Evolutionary conservation across 1,140 invertebrate species (phyloP).

Genomic region (Drosophila mayri): DNA sequence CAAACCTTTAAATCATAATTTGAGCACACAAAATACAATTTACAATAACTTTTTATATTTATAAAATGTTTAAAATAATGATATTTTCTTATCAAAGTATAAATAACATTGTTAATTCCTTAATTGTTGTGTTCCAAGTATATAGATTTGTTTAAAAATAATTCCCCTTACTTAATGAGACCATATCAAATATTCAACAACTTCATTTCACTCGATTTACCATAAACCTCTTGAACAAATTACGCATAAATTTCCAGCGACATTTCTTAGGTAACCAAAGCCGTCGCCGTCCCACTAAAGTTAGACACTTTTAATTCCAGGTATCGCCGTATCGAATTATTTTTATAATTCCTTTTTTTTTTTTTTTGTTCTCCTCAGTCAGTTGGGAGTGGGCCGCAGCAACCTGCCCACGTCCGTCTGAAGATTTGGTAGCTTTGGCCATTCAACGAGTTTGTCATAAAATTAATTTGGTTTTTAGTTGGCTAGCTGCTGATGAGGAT

Average conservation of each 20-base stretch:
- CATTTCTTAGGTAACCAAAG: conserved; percentile 29
- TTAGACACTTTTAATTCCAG: conserved; percentile 50
- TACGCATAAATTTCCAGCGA: conserved; percentile 37
- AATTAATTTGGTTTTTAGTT: conserved; percentile 73
- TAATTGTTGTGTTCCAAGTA: background rate
- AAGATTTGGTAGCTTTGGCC: conserved; percentile 58
- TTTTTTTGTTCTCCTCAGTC: conserved; percentile 6
- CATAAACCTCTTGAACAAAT: conserved; percentile 35
- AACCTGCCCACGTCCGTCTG: conserved; percentile 30
- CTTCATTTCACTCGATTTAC: conserved; percentile 24
- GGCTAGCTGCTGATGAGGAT: conserved; percentile 37
- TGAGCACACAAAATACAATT: background rate
- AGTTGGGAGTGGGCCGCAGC: conserved; percentile 19
- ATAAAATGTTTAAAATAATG: too few relatives aligned
- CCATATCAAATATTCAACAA: conserved; percentile 24
- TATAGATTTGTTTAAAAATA: background rate
- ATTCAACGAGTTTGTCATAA: conserved; percentile 79
- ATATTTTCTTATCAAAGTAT: background rate
- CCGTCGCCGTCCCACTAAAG: conserved; percentile 22
- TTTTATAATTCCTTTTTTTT: conserved; percentile 42
- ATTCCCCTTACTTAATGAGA: conserved; percentile 6
- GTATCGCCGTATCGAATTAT: conserved; percentile 46
- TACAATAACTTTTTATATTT: background rate
- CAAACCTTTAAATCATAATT: background rate
- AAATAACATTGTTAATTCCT: background rate